Base-by-base conservation (phyloP, 2,113 vertebrate species). In the Vulpes vulpes region DNA sequence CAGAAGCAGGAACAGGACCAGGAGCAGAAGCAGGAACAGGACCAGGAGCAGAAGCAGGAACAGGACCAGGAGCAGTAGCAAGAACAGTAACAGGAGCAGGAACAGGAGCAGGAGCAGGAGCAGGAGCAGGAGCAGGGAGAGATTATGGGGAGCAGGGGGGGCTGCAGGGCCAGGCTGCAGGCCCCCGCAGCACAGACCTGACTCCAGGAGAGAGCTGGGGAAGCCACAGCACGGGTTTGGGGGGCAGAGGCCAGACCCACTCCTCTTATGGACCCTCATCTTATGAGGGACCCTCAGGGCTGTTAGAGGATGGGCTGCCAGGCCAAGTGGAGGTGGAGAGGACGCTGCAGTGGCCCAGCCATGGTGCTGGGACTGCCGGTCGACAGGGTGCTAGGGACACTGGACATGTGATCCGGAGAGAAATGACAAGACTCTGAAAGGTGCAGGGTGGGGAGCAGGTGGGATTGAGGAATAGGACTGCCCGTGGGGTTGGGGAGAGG, bases 211-310 rank as follows among this genome's bases (percentile, higher is more conserved):
- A 71, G 11, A 62, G 25, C 11, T 60, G 27, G 22, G 15, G 14
- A 30, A 30, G 69, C 19, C 32, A 1, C 2, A 1, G 11, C 3
- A 9, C 3, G 17, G n/a, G 4, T 60, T 71, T 0, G 7, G 79
- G 73, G 91, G 19, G 60, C 9, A 10, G 78, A 57, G 57, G n/a
- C 32, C 80, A 12, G 19, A 27, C 5, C 19, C 38, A 2, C 9
- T 23, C 32, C 43, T 43, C 38, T 43, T 43, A 43, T 5, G 38
- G 38, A 43, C 38, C 38, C 69, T 94, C 86, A 73, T 22, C 53
- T 69, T 22, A 15, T 14, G 43, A 8, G 57, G 11, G 64, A 17
- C 19, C 16, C 35, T 32, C 65, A 3, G 27, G 78, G n/a, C 30
- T 8, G 51, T 32, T 64, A 25, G 65, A n/a, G 53, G 25, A 79